Base-by-base conservation (phyloP, 2,797 vertebrate genomes). In the Danio aesculapii region DNA sequence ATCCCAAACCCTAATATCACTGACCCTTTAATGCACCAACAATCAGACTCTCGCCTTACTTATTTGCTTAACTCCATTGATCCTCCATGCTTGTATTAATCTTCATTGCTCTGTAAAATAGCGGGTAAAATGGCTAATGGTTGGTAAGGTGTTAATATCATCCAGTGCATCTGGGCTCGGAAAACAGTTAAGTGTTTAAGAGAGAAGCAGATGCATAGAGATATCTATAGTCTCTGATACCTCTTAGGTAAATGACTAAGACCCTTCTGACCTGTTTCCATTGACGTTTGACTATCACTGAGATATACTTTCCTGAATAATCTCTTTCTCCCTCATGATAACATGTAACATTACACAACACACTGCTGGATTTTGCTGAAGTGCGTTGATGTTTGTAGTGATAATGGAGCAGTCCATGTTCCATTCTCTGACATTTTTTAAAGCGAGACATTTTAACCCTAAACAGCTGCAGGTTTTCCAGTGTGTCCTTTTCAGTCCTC, bases 11-110 rank as follows among this genome's bases (percentile, higher is more conserved):
- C 83, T 75, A 84, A 78, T 67, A 13, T n/a, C 64, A 61, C 44
- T 46, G n/a, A 79, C 77, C 69, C 64, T 83, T 83, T 89, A 91
- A 91, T 88, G 73, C 59, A 0, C 47, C 83, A 50, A 84, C 58
- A 77, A 71, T 46, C 55, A 13, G 75, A 74, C 49, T 77, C 84
- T 68, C 83, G 83, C 57, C 41, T 86, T 87, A 84, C 90, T 89
- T 82, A 88, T 61, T 53, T 53, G 1, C 50, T 53, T 53, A 12
- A 75, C 83, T 78, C 44, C 89, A 92, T 91, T 93, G 89, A 93
- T 90, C 89, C 87, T 91, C 88, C 90, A 58, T 64, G 47, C 55
- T 59, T 84, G 88, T 84, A 83, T 86, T 92, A 92, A 94, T 92
- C 92, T 72, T 77, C 14, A 63, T 52, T n/a, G 72, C 3, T 14